Conservation (phyloP, 2,797 vertebrate species). For the Labeo calbasu region DNA sequence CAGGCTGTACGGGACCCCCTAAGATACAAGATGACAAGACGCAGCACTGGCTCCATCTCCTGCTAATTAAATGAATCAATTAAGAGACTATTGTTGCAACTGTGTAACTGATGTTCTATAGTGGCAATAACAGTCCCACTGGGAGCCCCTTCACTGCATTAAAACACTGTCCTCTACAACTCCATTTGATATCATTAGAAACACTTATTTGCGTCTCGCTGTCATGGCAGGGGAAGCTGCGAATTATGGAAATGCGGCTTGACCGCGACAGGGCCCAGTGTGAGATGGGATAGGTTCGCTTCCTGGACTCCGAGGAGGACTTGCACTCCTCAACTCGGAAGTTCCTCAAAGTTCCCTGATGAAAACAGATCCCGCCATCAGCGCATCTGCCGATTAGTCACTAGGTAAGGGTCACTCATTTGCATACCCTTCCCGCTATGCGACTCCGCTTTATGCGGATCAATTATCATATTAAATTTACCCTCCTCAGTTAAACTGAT, state of each 20-base stretch:
- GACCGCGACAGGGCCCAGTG: slow-evolving; percentile 91
- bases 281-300: slow-evolving; percentile 88
- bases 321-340: slow-evolving; percentile 91
- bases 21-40: slow-evolving; percentile 88
- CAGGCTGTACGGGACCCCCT: slow-evolving; percentile 74
- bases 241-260: slow-evolving; percentile 95
- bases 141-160: slow-evolving; percentile 92
- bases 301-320: slow-evolving; percentile 92
- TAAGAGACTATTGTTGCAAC: slow-evolving; percentile 94
- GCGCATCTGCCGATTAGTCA: slow-evolving; percentile 93
- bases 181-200: slow-evolving; percentile 97
- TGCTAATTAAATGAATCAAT: slow-evolving; percentile 99
- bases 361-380: slow-evolving; percentile 88
- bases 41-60: slow-evolving; percentile 86
- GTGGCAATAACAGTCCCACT: slow-evolving; percentile 90
- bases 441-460: slow-evolving; percentile 90
- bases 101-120: slow-evolving; percentile 95
- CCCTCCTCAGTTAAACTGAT: slow-evolving; percentile 99
- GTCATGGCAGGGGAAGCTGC: slow-evolving; percentile 93
- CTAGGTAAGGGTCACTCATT: slow-evolving; percentile 98
- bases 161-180: slow-evolving; percentile 93
- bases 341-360: slow-evolving; percentile 98
- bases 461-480: slow-evolving; percentile 99
- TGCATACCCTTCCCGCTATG: slow-evolving; percentile 95
- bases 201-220: slow-evolving; percentile 98